Percentiles rank a stretch among this genome's conserved stretches.
Evolutionary conservation across 2,888 invertebrate species (phyloP).

Genomic region (Leucozona laternaria): DNA sequence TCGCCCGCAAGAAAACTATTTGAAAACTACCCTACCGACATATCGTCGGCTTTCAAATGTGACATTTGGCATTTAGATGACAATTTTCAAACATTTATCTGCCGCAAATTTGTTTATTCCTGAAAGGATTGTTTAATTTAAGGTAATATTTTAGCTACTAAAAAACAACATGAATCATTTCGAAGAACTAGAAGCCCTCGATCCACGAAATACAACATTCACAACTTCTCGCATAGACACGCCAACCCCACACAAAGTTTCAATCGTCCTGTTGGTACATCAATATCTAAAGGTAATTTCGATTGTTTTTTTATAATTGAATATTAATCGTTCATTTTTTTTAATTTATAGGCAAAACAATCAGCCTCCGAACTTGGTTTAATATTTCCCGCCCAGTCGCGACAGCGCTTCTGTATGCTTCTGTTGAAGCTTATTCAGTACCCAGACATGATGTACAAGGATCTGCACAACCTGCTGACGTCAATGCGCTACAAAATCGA

Average conservation of each 20-base stretch:
- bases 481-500: slow-evolving; percentile 81
- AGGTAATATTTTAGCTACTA: neutral
- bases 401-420: slow-evolving; percentile 92
- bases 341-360: slow-evolving; percentile 79
- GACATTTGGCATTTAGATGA: slow-evolving; percentile 31
- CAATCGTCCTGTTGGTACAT: slow-evolving; percentile 90
- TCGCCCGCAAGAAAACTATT: slow-evolving; percentile 14
- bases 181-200: slow-evolving; percentile 82
- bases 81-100: slow-evolving; percentile 32
- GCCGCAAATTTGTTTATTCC: slow-evolving; percentile 49
- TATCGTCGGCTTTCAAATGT: neutral
- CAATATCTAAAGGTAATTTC: slow-evolving; percentile 87
- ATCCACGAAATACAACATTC: slow-evolving; percentile 79
- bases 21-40: slow-evolving; percentile 20
- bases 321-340: neutral
- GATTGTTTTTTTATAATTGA: neutral
- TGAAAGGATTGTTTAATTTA: neutral
- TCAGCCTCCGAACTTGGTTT: slow-evolving; percentile 79
- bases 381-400: slow-evolving; percentile 85
- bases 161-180: slow-evolving; percentile 79
- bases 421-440: slow-evolving; percentile 91
- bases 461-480: slow-evolving; percentile 87
- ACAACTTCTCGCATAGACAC: slow-evolving; percentile 82
- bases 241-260: slow-evolving; percentile 92
- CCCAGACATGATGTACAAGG: slow-evolving; percentile 90